Evolutionary conservation across 2,113 vertebrate genomes (phyloP).

Genomic region (Hoplias malabaricus): DNA sequence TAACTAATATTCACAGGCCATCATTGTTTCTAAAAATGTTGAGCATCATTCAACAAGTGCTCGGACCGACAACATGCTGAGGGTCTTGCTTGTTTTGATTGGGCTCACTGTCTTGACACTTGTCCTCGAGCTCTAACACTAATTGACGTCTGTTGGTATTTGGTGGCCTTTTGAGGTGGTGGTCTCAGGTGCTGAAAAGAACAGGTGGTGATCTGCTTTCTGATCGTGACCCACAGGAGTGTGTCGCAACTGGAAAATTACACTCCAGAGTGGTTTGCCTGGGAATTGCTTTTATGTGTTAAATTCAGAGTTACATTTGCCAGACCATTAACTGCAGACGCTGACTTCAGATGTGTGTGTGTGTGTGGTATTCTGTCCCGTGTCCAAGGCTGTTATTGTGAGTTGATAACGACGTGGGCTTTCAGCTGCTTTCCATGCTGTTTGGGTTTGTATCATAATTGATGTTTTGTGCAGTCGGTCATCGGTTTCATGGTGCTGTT

Average conservation of each 20-base stretch:
- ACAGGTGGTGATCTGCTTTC: background rate
- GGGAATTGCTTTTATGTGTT: background rate
- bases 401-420: background rate
- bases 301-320: background rate
- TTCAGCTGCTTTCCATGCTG: background rate
- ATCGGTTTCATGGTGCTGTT: background rate
- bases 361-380: background rate
- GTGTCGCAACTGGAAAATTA: background rate
- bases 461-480: background rate
- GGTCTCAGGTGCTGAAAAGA: background rate
- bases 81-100: background rate
- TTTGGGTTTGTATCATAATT: background rate
- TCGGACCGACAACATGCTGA: background rate
- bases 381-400: background rate
- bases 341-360: background rate
- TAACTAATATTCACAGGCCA: too few species aligned
- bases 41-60: background rate
- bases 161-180: background rate
- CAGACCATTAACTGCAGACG: background rate
- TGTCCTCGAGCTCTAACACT: background rate
- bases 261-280: background rate
- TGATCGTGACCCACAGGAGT: background rate
- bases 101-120: background rate
- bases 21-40: too few species aligned
- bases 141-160: background rate